Conservation (phyloP, 2,113 vertebrate species). For the Tyrannus savana region DNA sequence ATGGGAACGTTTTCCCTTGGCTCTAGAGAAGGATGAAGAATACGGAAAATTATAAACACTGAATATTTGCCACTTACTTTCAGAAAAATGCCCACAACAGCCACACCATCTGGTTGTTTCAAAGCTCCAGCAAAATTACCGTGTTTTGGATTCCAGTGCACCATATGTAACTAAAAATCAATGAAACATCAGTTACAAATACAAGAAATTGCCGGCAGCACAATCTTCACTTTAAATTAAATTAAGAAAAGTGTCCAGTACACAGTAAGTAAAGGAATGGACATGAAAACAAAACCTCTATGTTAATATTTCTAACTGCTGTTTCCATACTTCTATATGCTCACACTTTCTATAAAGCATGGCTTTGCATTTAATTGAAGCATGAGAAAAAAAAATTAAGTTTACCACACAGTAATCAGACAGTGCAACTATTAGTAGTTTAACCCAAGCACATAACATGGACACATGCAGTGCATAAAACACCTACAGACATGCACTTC, state of each 20-base stretch:
- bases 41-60: not conserved
- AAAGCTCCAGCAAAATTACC: constrained; percentile 83
- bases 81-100: constrained; percentile 91
- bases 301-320: not conserved
- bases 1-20: not conserved
- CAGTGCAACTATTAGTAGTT: not conserved
- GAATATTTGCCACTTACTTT: constrained; percentile 75
- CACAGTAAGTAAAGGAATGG: not conserved
- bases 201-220: not conserved
- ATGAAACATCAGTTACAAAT: not conserved
- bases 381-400: not conserved
- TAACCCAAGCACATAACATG: not conserved
- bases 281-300: not conserved
- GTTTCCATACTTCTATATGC: not conserved
- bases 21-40: not conserved
- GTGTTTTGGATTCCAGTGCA: constrained; percentile 97
- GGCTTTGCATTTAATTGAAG: not conserved
- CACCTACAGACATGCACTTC: not conserved
- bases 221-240: not conserved
- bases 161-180: constrained; percentile 89
- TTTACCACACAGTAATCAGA: not conserved
- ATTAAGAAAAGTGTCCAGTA: not conserved
- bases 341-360: not conserved
- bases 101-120: constrained; percentile 86
- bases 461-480: not conserved